phyloP scores from a whole-genome alignment of 2,888 invertebrate species.

The Eudemis profundana region DNA sequence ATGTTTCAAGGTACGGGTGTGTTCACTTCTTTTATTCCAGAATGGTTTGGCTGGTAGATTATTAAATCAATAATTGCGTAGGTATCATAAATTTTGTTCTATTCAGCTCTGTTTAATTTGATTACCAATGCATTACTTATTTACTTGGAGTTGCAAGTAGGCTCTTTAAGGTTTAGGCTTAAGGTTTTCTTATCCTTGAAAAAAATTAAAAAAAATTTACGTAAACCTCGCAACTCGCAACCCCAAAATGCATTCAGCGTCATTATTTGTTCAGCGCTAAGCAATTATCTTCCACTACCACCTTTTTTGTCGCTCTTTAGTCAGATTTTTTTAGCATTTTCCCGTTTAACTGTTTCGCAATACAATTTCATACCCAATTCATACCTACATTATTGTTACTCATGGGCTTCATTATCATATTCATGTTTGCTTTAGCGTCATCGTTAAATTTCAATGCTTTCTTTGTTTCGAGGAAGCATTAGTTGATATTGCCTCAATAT shows the following conservation, averaged over 20 bases:
- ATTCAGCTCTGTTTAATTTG: too few species aligned
- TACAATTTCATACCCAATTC: slow-evolving; percentile 20
- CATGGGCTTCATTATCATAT: neutral
- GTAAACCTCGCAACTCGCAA: neutral
- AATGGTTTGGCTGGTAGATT: neutral
- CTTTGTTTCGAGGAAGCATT: slow-evolving; percentile 19
- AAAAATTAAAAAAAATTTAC: neutral
- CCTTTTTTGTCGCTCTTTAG: slow-evolving; percentile 5
- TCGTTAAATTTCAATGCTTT: too few species aligned
- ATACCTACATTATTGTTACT: too few species aligned
- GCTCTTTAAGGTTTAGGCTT: too few species aligned
- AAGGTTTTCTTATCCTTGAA: too few species aligned
- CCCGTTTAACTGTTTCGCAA: slow-evolving; percentile 29
- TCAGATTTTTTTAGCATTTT: slow-evolving; percentile 9
- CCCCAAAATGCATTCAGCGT: neutral
- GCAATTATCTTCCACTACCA: slow-evolving; percentile 17
- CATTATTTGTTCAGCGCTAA: slow-evolving; percentile 22
- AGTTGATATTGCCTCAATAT: too few species aligned
- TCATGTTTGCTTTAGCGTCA: neutral
- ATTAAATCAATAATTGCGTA: neutral
- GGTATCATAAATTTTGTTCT: neutral
- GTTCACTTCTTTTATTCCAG: neutral
- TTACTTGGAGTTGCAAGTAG: too few species aligned
- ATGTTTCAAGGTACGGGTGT: neutral
- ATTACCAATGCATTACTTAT: neutral